phyloP scores from a whole-genome alignment of 2,113 vertebrate species.

The Halcyon senegalensis region DNA sequence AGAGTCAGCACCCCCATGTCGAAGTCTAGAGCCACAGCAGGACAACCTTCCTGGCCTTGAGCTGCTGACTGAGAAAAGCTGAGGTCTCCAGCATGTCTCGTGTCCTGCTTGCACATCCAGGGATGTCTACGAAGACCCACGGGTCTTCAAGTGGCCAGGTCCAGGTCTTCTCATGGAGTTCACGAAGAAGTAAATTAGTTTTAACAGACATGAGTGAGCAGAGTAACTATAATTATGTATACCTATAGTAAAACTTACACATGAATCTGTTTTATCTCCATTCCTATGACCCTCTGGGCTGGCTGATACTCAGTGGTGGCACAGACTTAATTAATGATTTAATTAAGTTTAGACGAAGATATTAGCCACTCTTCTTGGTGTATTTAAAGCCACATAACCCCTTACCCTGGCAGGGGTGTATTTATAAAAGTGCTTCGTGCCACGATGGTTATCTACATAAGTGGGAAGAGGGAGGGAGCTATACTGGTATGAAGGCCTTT shows the following conservation, averaged over 20 bases:
- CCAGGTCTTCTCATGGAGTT: background rate
- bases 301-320: background rate
- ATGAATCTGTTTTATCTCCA: background rate
- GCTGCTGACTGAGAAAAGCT: background rate
- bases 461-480: background rate
- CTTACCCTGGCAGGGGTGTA: background rate
- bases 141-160: background rate
- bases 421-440: background rate
- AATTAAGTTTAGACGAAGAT: slow-evolving; percentile 25
- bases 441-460: background rate
- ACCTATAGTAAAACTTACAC: background rate
- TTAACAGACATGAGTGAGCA: background rate
- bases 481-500: background rate
- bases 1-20: background rate
- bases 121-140: background rate
- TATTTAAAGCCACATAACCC: background rate
- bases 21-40: background rate
- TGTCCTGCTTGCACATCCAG: background rate
- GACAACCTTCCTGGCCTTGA: background rate
- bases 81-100: background rate
- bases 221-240: background rate
- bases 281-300: background rate
- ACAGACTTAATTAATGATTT: slow-evolving; percentile 40
- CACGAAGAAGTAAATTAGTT: background rate
- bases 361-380: background rate